Evolutionary conservation across 2,888 invertebrate genomes (phyloP), one percentile per base, ranked within the genome.

Genomic region (Phaedon cochleariae): DNA sequence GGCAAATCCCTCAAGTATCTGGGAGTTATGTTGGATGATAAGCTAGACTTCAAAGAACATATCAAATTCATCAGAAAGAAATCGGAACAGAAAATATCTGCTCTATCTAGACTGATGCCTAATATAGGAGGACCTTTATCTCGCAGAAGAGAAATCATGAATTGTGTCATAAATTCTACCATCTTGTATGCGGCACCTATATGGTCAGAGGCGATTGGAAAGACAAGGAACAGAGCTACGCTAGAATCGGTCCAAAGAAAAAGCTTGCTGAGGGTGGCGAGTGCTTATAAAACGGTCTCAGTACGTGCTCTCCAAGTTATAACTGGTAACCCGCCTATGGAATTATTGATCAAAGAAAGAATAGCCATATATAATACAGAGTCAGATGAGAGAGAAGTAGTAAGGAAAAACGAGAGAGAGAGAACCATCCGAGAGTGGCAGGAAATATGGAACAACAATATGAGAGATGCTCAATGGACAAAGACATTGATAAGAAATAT

Each of bases 121-220:
- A 68, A 62, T 29, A 46, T 62, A 31, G 69, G 67, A 1, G 69
- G 64, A 1, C 62, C 64, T 17, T 17, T 18, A 0, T 37, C 48
- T 20, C n/a, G 45, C 22, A 62, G 62, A 29, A 64, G 59, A 29
- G 45, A 18, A 41, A 26, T 62, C 10, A 55, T 64, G 17, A 34
- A 52, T 0, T 46, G 20, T 12, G 62, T 37, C 18, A 51, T 41
- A 1, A 26, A 64, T 9, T 69, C 69, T 1, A 60, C 59, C 7
- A n/a, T 69, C 0, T 15, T 67, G 1, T 69, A 69, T 49, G 69
- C 51, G 1, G 64, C 64, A 0, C 54, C 67, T 18, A 48, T 62
- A 17, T 69, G 67, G 67, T 26, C 45, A 15, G 55, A 18, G n/a
- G 45, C 15, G 18, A 37, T 57, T 1, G 20, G 15, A 22, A 45